Conservation (phyloP, 2,113 vertebrate genomes). For the Ornithorhynchus anatinus region DNA sequence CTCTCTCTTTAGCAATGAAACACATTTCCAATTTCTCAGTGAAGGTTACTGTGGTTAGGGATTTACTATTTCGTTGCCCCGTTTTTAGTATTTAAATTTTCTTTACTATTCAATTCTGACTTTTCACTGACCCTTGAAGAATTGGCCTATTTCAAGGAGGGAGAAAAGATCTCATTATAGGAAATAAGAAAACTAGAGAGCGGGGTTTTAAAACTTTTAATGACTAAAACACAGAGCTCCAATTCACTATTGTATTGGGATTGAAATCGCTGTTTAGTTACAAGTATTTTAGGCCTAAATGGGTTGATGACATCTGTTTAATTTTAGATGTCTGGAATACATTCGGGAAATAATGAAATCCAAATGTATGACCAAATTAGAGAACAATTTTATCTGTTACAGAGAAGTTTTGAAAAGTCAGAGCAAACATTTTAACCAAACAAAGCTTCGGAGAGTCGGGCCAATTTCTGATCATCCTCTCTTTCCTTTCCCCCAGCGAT, state of each 20-base stretch:
- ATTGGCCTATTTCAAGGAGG: slow-evolving; percentile 53
- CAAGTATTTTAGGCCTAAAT: slow-evolving; percentile 72
- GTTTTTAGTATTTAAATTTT: slow-evolving; percentile 58
- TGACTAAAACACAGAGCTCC: slow-evolving; percentile 51
- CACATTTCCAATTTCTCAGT: background rate
- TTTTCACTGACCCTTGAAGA: slow-evolving; percentile 71
- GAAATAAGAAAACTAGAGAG: slow-evolving; percentile 62
- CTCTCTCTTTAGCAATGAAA: slow-evolving; percentile 1
- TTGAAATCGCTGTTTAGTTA: slow-evolving; percentile 64
- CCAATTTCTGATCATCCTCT: slow-evolving; percentile 23
- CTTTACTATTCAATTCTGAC: slow-evolving; percentile 65
- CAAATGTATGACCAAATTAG: slow-evolving; percentile 69
- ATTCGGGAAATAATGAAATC: slow-evolving; percentile 71
- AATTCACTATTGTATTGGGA: slow-evolving; percentile 39
- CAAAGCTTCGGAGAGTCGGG: slow-evolving; percentile 54
- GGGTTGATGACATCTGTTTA: slow-evolving; percentile 74
- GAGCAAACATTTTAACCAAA: slow-evolving; percentile 65
- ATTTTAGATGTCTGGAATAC: slow-evolving; percentile 75
- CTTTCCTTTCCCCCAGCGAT: slow-evolving; percentile 20
- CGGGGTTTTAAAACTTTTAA: slow-evolving; percentile 60
- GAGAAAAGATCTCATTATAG: slow-evolving; percentile 57
- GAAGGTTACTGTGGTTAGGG: slow-evolving; percentile 6
- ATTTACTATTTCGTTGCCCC: slow-evolving; percentile 44
- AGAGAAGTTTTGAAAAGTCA: slow-evolving; percentile 63
- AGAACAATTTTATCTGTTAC: slow-evolving; percentile 72